phyloP scores from a whole-genome alignment of 2,888 invertebrate species.

The Lasioglossum marginatum region DNA sequence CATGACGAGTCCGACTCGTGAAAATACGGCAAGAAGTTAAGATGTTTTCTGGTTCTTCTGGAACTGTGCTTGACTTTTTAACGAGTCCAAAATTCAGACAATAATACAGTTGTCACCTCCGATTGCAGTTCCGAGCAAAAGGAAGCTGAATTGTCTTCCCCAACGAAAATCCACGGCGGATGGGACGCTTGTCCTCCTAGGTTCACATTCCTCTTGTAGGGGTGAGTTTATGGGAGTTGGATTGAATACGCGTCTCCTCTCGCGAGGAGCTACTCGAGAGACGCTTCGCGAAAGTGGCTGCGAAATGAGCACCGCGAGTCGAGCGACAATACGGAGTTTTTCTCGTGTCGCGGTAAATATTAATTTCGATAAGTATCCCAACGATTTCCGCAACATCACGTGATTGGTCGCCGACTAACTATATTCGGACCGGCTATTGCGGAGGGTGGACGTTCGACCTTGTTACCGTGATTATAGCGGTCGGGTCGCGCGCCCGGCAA shows the following conservation, averaged over 20 bases:
- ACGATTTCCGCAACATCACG: background rate
- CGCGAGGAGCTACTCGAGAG: slow-evolving; percentile 48
- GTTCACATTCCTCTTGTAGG: background rate
- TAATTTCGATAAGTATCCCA: background rate
- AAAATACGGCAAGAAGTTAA: too few species aligned
- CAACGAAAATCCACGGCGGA: background rate
- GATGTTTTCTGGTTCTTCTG: too few species aligned
- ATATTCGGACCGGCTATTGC: background rate
- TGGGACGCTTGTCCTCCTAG: background rate
- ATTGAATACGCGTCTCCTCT: slow-evolving; percentile 64
- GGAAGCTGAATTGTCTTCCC: background rate
- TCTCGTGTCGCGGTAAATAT: background rate
- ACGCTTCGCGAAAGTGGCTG: slow-evolving; percentile 59
- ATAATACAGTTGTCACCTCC: background rate
- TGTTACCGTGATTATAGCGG: slow-evolving; percentile 3
- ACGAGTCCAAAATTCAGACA: background rate
- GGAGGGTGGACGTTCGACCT: background rate
- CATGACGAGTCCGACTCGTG: too few species aligned
- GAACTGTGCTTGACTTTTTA: background rate
- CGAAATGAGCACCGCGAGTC: slow-evolving; percentile 69
- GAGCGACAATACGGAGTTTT: slow-evolving; percentile 36
- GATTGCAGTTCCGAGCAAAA: background rate
- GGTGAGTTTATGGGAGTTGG: slow-evolving; percentile 36
- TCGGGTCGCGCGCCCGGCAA: background rate
- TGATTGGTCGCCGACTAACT: background rate